These are phyloP conservation scores for Sebastes cheni DNA, from an alignment of 2,797 vertebrate genomes.

Conservation along the genomic window DNA sequence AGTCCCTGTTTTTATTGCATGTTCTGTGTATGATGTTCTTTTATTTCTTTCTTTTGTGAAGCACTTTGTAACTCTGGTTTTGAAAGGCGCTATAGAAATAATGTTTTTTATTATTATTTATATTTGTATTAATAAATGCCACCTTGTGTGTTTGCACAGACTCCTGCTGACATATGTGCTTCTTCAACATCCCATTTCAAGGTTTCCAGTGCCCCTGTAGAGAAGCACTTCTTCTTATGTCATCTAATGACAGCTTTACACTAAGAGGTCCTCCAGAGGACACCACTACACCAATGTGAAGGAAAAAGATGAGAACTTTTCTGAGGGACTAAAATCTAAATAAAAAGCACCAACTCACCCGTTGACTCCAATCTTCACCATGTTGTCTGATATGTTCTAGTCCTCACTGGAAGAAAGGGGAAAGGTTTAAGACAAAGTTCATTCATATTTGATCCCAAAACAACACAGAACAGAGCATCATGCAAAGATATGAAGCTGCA, in stretches of 20 bases:
- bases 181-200: background rate
- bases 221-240: background rate
- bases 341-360: constrained; percentile 58
- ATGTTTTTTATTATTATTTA: background rate
- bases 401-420: constrained; percentile 27
- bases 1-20: too few species aligned
- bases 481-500: background rate
- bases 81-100: too few species aligned
- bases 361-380: constrained; percentile 79
- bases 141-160: background rate
- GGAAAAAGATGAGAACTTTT: background rate
- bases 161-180: background rate
- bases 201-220: background rate
- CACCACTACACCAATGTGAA: background rate
- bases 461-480: background rate
- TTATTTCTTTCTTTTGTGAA: too few species aligned
- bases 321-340: background rate
- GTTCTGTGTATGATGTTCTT: too few species aligned
- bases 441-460: background rate
- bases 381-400: constrained; percentile 43
- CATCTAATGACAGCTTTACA: background rate
- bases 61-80: too few species aligned
- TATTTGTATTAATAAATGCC: background rate
- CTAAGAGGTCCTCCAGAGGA: background rate
- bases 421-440: background rate